Percentiles rank a stretch among this genome's conserved stretches.
Evolutionary conservation across 2,888 invertebrate species (phyloP).

Genomic region (Drosophila helvetica): DNA sequence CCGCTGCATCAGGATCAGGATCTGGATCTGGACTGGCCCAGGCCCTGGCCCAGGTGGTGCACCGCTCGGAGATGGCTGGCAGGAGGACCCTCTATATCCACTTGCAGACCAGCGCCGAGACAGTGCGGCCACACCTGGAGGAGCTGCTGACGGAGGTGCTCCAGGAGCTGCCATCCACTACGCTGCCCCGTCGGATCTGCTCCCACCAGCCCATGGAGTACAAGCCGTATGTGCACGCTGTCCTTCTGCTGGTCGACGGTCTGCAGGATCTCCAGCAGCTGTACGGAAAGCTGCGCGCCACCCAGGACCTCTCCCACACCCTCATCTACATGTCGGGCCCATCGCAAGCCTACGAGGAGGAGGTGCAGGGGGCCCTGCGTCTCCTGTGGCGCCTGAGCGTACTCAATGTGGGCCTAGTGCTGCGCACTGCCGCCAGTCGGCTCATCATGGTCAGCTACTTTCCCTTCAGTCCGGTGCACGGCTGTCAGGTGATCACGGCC

Average conservation of each 20-base stretch:
- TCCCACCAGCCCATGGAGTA: conserved; percentile 45
- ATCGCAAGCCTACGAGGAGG: conserved; percentile 20
- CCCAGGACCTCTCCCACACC: conserved; percentile 63
- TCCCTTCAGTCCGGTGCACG: conserved; percentile 57
- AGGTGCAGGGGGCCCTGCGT: conserved; percentile 48
- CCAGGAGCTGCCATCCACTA: conserved; percentile 8
- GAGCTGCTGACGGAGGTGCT: conserved; percentile 40
- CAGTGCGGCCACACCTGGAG: conserved; percentile 24
- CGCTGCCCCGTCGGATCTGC: conserved; percentile 33
- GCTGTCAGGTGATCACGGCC: conserved; percentile 58
- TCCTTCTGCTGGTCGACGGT: conserved; percentile 62
- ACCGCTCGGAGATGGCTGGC: conserved; percentile 54
- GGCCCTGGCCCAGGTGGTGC: conserved; percentile 33
- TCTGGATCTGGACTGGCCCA: not conserved
- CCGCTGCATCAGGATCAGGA: not conserved
- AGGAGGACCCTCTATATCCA: conserved; percentile 53
- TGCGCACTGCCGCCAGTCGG: conserved; percentile 12
- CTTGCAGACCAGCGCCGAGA: conserved; percentile 26
- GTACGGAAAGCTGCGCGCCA: conserved; percentile 49
- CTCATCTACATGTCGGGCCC: conserved; percentile 59
- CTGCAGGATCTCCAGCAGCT: conserved; percentile 46
- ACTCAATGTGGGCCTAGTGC: conserved; percentile 59
- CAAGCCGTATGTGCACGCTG: conserved; percentile 54
- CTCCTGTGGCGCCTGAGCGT: conserved; percentile 66
- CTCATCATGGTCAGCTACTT: conserved; percentile 71